These are phyloP conservation scores for Chrysemys picta DNA, from an alignment of 2,113 vertebrate species.

Conservation along the genomic window DNA sequence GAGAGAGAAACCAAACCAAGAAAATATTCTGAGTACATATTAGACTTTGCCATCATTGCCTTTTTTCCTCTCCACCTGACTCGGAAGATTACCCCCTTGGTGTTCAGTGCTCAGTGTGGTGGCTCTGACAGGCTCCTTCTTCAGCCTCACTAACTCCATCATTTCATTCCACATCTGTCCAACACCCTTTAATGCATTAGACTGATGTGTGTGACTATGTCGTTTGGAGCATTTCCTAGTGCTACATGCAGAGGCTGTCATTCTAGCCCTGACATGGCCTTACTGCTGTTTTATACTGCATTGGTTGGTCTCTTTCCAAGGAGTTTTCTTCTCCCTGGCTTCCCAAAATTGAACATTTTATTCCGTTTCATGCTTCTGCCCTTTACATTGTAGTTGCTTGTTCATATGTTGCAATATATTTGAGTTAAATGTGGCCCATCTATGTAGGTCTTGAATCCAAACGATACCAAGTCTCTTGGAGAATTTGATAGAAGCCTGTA, in stretches of 20 bases:
- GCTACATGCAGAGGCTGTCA: neutral
- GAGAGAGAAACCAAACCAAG: fast-evolving
- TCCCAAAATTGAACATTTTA: neutral
- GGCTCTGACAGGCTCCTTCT: conserved; percentile 54
- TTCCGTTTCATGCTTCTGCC: neutral
- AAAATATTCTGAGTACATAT: neutral
- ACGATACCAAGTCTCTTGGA: neutral
- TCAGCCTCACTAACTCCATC: conserved; percentile 57
- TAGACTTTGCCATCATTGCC: neutral
- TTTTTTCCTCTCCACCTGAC: conserved; percentile 48
- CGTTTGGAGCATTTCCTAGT: conserved; percentile 6
- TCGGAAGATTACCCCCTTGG: conserved; percentile 41
- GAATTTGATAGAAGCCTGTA: neutral
- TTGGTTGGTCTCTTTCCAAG: neutral
- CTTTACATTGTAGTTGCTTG: neutral
- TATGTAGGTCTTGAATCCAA: neutral
- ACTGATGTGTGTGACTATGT: conserved; percentile 36
- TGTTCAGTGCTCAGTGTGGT: neutral
- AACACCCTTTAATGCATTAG: conserved; percentile 24
- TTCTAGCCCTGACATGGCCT: neutral
- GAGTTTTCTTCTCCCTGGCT: neutral
- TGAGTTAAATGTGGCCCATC: neutral
- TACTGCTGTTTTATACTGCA: neutral
- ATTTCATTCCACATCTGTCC: conserved; percentile 53
- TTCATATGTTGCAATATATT: neutral